Evolutionary conservation across 2,113 vertebrate species (phyloP).

Genomic region (Siniperca knerii): DNA sequence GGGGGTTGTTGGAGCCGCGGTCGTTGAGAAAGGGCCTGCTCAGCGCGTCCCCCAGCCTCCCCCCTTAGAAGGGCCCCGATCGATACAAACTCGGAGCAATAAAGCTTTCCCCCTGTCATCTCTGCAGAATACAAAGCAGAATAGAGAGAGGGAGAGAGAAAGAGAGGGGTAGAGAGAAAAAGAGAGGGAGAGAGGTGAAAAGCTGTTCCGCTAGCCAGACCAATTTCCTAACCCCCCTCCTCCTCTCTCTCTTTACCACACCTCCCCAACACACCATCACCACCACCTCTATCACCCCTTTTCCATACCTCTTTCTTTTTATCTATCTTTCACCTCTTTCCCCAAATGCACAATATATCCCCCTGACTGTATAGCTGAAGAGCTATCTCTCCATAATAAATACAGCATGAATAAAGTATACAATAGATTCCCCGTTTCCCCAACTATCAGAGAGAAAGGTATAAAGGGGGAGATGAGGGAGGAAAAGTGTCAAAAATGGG

Average conservation of each 20-base stretch:
- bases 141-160: conserved; percentile 82
- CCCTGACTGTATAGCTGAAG: conserved; percentile 56
- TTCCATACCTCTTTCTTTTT: conserved; percentile 66
- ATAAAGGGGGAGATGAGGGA: conserved; percentile 39
- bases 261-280: conserved; percentile 73
- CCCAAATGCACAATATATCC: conserved; percentile 63
- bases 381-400: conserved; percentile 73
- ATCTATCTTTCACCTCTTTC: conserved; percentile 67
- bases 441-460: conserved; percentile 61
- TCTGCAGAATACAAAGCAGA: conserved; percentile 90
- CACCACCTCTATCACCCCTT: conserved; percentile 72
- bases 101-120: conserved; percentile 90
- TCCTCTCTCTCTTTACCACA: conserved; percentile 69
- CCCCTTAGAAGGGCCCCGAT: conserved; percentile 86
- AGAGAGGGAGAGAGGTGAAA: conserved; percentile 85
- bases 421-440: conserved; percentile 67
- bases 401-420: conserved; percentile 80
- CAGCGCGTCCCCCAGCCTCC: conserved; percentile 80
- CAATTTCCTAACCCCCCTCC: conserved; percentile 86
- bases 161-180: conserved; percentile 70
- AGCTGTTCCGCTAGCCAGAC: conserved; percentile 89
- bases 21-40: conserved; percentile 85
- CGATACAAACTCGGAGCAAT: conserved; percentile 90
- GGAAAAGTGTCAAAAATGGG: conserved; percentile 44
- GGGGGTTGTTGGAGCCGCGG: conserved; percentile 66